Base-by-base conservation (phyloP, 2,113 vertebrate species). In the Pholis gunnellus region DNA sequence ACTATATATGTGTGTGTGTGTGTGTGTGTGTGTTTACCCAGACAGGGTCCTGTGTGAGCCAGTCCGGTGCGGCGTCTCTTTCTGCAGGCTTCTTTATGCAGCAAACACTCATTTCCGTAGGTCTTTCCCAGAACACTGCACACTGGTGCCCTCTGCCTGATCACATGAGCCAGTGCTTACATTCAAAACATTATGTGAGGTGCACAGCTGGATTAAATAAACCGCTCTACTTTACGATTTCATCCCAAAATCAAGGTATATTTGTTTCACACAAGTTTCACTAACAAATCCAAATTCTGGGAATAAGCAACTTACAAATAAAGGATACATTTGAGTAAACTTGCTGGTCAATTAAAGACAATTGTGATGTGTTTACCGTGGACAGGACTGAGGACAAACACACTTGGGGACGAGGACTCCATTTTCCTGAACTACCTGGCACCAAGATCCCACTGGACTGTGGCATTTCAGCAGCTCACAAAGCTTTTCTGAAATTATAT, bases 81-180 rank as follows among this genome's bases (percentile, higher is more conserved):
- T 75, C 91, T 90, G 77, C 95, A 95, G 72, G 95, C 88, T 65
- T 95, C 93, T 81, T 94, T 94, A 79, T 95, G 94, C 83, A 95
- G 89, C 68, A 94, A 85, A 90, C 95, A 95, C 72, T 94, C 81
- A 9, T 87, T 96, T 63, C 72, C 68, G 77, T 93, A 95, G n/a
- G 94, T 95, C 71, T 93, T 94, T 48, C 95, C 95, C 31, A 94
- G 46, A 86, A 95, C 91, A 27, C 95, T 96, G 88, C 95, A 96
- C 93, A 95, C 95, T 92, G 95, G 91, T 70, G 83, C 91, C 93
- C 87, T 90, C 94, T 95, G 90, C 75, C 94, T 95, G 84, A 71
- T 83, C 8, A 50, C 44, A 83, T 1, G 27, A 84, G 90, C 44
- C 67, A 83, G 36, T 83, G 82, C 80, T 78, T n/a, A 79, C 14